Base-by-base conservation (phyloP, 2,113 vertebrate species). In the Macroglossus sobrinus region DNA sequence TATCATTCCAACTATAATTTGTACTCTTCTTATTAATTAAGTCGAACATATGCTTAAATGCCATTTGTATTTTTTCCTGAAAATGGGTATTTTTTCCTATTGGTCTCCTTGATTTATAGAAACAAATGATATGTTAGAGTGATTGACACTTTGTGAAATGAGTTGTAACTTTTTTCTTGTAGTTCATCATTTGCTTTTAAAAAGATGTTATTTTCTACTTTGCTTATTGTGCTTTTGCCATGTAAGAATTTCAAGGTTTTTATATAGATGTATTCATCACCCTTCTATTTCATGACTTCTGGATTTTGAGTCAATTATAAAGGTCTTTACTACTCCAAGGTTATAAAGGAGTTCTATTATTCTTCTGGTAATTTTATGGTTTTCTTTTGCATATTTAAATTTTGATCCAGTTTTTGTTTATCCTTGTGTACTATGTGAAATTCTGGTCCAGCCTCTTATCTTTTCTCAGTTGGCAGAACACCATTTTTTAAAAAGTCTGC, bases 221-320 rank as follows among this genome's bases (percentile, higher is more conserved):
- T 82, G 11, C 24, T 55, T 91, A 43, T 59, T 22, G 71, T 91
- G 8, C n/a, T 94, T 95, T 89, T 69, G 45, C n/a, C 35, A 22
- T 91, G n/a, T 14, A 91, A 24, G 47, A 59, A 11, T 81, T 86
- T 71, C 38, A 89, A 71, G 26, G 47, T 80, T 96, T 91, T 79
- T 89, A 57, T 86, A 16, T 43, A 69, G 38, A 63, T 84, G 4
- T 92, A 53, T 75, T 94, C 50, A 26, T 68, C 22, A 28, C 57
- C 63, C 57, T 74, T 96, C 94, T 72, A 63, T 84, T 91, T 91
- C 14, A 71, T 85, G 43, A 94, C 26, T 92, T 92, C 38, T 93
- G 78, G 47, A 92, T 72, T 86, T 78, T 81, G 13, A 84, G 59
- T 85, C 24, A 91, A 4, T 91, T 89, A 82, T 63, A 84, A 92